A percentile compares a stretch with the other conserved stretches of the same genome.
Evolutionary conservation across 2,113 vertebrate species (phyloP).

Genomic region (Lynx canadensis): DNA sequence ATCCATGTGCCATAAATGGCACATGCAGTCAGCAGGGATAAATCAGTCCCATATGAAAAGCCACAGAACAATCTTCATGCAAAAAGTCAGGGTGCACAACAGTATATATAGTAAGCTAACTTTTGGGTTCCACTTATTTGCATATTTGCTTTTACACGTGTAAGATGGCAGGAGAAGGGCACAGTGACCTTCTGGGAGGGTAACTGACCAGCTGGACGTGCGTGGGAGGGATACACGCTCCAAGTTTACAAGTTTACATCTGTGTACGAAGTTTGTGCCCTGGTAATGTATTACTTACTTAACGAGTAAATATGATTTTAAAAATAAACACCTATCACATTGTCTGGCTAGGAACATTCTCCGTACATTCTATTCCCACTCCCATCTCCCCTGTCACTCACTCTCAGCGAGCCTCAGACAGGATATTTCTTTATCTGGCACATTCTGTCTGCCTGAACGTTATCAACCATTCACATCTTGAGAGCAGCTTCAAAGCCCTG

Average conservation of each 20-base stretch:
- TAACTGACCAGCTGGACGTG: background rate
- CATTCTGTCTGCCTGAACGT: background rate
- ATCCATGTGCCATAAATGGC: too few relatives aligned
- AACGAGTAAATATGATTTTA: background rate
- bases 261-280: background rate
- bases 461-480: background rate
- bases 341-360: background rate
- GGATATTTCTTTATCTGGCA: background rate
- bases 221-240: background rate
- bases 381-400: too few relatives aligned
- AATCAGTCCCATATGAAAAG: background rate
- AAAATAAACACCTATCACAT: background rate
- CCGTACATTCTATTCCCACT: background rate
- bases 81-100: background rate
- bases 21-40: background rate
- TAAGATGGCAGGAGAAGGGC: accelerated
- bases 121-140: background rate
- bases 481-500: background rate
- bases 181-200: background rate
- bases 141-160: background rate
- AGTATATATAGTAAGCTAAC: accelerated
- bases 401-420: background rate
- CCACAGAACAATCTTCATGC: background rate
- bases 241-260: too few relatives aligned
- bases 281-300: background rate